Base-by-base conservation (phyloP, 1,140 invertebrate species). In the Cotesia vestalis region DNA sequence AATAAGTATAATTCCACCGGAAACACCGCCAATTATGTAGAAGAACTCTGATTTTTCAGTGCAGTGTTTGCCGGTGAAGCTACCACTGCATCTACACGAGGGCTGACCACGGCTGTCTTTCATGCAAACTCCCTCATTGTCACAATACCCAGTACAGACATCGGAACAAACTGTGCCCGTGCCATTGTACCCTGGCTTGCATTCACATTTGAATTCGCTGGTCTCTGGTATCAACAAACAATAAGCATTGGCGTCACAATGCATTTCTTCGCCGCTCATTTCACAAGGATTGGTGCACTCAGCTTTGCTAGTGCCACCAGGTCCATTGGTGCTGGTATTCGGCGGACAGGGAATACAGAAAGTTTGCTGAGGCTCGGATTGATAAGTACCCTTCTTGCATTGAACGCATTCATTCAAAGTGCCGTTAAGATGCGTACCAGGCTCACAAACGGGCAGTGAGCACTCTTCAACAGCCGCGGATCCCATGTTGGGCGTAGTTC, bases 201-300 rank as follows among this genome's bases (percentile, higher is more conserved):
- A 98, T 81, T 96, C 93, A 78, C 97, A 98, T 76, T 93, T 92
- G 86, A 96, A 97, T 76, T 95, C 94, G 73, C 91, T 93, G 0
- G 93, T 95, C 80, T 96, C 94, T 0, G 90, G 90, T 51, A 95
- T 92, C 61, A 97, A 89, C 0, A 97, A 89, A 83, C 97, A 97
- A 79, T 96, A 94, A 0, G 96, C 95, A 83, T 97, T 96, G 0
- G 89, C 84, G 79, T 96, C 94, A 79, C 96, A 98, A 67, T 95
- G 91, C 89, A 94, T 93, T 77, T 94, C 91, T 2, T 94, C 91
- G 36, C 92, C 94, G 75, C 92, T 93, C 79, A 93, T 94, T 79
- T 96, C 92, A 80, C 96, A 98, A 0, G 96, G 95, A 86, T 98
- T 97, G 38, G 92, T 94, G 82, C 96, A 97, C 77, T 97, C 94